Conservation (phyloP, 2,797 vertebrate genomes). For the Phrynocephalus forsythii region DNA sequence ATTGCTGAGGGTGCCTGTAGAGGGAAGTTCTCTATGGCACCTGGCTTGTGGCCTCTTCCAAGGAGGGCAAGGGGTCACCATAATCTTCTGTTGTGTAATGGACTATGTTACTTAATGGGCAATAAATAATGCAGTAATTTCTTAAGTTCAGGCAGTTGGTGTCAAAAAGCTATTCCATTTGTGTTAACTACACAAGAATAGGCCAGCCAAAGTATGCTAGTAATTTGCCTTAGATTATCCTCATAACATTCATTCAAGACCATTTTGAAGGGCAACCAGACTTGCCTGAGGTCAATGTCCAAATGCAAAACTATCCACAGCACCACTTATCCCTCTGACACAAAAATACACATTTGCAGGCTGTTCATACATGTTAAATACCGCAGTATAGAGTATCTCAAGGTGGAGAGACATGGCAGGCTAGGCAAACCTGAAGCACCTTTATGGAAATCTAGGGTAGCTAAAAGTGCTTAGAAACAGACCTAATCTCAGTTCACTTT, state of each 20-base stretch:
- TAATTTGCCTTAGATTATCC: neutral
- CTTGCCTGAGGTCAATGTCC: neutral
- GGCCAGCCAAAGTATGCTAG: neutral
- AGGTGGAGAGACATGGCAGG: neutral
- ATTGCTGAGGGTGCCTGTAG: too few relatives aligned
- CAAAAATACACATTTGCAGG: neutral
- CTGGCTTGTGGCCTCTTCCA: too few relatives aligned
- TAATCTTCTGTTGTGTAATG: too few relatives aligned
- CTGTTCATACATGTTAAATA: neutral
- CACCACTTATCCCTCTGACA: neutral
- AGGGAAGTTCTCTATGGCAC: too few relatives aligned
- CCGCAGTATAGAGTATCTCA: neutral
- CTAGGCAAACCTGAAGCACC: neutral
- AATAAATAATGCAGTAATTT: too few relatives aligned
- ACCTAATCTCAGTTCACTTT: neutral
- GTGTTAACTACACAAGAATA: too few relatives aligned
- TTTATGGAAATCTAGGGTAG: neutral
- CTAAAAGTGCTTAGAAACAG: neutral
- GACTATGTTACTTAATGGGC: too few relatives aligned
- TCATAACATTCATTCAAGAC: neutral
- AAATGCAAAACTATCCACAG: neutral
- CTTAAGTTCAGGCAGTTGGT: too few relatives aligned
- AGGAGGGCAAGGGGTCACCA: neutral
- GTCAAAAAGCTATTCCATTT: too few relatives aligned
- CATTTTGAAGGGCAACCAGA: neutral